Percentiles rank a stretch among this genome's conserved stretches.
Evolutionary conservation across 2,888 invertebrate species (phyloP).

Genomic region (Athalia cordata): DNA sequence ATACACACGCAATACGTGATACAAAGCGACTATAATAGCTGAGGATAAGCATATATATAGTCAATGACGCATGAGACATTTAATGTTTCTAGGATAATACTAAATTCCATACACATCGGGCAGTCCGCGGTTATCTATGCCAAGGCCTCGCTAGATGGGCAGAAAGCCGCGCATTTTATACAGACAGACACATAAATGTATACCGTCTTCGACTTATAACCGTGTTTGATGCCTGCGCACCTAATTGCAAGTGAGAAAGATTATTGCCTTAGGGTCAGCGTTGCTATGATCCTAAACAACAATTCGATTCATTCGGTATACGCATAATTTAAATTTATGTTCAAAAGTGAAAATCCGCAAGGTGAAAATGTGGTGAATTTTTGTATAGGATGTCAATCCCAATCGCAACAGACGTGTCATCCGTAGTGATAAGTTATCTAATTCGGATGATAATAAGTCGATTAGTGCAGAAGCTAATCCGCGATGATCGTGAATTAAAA

Average conservation of each 20-base stretch:
- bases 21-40: not conserved
- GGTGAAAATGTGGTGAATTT: too few species aligned
- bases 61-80: slow-evolving; percentile 20
- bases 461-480: not conserved
- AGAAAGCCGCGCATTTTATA: slow-evolving; percentile 38
- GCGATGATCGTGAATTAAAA: not conserved
- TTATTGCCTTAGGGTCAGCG: slow-evolving; percentile 33
- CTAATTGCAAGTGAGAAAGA: slow-evolving; percentile 15
- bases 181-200: not conserved
- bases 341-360: not conserved
- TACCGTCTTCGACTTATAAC: not conserved
- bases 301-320: not conserved
- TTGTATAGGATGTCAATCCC: too few species aligned
- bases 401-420: too few species aligned
- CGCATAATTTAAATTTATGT: not conserved
- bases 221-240: slow-evolving; percentile 11
- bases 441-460: too few species aligned
- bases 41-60: not conserved
- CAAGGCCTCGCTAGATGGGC: slow-evolving; percentile 53
- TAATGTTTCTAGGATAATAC: slow-evolving; percentile 47
- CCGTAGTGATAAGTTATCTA: too few species aligned
- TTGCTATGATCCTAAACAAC: not conserved
- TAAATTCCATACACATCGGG: slow-evolving; percentile 53
- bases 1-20: not conserved
- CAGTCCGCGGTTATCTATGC: slow-evolving; percentile 55